Percentiles rank a stretch among this genome's conserved stretches.
Evolutionary conservation across 1,140 invertebrate genomes (phyloP).

Genomic region (Prorops nasuta): DNA sequence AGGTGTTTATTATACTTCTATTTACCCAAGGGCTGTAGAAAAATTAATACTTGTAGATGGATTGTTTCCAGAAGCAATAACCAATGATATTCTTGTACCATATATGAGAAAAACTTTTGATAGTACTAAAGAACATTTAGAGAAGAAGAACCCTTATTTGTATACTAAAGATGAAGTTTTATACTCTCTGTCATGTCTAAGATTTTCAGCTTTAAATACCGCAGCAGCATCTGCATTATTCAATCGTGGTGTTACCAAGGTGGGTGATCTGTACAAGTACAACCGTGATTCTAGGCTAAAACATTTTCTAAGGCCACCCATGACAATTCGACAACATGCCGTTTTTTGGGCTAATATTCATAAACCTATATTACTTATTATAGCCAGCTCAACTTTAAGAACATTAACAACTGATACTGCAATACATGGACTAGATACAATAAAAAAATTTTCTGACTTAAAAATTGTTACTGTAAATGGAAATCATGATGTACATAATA

Average conservation of each 20-base stretch:
- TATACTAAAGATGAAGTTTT: constrained; percentile 59
- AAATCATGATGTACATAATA: constrained; percentile 67
- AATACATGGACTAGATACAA: constrained; percentile 1
- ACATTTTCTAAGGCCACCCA: constrained; percentile 5
- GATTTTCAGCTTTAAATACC: constrained; percentile 39
- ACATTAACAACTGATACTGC: neutral
- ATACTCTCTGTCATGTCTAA: constrained; percentile 42
- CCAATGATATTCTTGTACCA: constrained; percentile 31
- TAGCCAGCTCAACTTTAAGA: constrained; percentile 25
- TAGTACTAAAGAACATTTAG: constrained; percentile 20
- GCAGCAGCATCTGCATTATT: constrained; percentile 56
- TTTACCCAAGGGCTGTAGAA: constrained; percentile 57
- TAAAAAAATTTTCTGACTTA: constrained; percentile 29
- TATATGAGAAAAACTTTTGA: constrained; percentile 35
- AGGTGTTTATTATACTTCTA: constrained; percentile 45
- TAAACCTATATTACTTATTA: constrained; percentile 37
- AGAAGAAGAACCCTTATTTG: constrained; percentile 31
- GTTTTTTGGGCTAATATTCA: constrained; percentile 19
- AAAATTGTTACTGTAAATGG: constrained; percentile 54
- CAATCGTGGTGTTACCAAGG: constrained; percentile 48
- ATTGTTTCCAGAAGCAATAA: constrained; percentile 36
- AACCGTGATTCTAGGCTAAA: constrained; percentile 45
- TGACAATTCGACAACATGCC: constrained; percentile 19
- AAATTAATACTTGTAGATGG: constrained; percentile 60
- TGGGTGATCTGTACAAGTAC: constrained; percentile 38